Base-by-base conservation (phyloP, 2,888 invertebrate genomes). In the Sminthurinus aureus region DNA sequence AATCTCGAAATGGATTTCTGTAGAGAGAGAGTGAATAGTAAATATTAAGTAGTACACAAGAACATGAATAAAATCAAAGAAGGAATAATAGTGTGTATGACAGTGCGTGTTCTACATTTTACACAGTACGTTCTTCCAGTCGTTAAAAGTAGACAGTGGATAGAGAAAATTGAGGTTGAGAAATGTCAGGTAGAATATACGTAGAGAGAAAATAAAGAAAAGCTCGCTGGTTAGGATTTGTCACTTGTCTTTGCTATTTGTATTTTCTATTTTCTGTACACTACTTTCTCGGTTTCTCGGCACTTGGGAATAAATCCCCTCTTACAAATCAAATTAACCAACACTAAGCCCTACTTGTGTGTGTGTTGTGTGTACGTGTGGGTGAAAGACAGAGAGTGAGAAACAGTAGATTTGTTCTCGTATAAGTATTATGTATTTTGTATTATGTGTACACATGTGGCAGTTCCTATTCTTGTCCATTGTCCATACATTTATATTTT, bases 221-320 rank as follows among this genome's bases (percentile, higher is more conserved):
- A 58, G 58, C 58, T 18, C 58, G 9, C 58, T 18, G 58, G 58
- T 18, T 58, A 58, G 58, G 58, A 58, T 58, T 58, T 58, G 58
- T 58, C 58, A 58, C 58, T 58, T 58, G 58, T 58, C 58, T 58
- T 38, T 38, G 38, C 38, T 38, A 4, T 38, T 4, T 38, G 6
- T 38, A 4, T 6, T 38, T 6, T 38, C 3, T 38, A 6, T 38
- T 4, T 6, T 38, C 3, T 38, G 38, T 38, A 1, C 38, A 4
- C 3, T 38, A 38, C 58, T 15, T 18, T 58, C 15, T 11, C 52
- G 8, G 9, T 52, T 52, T 52, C 13, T 58, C 58, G 58, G 58
- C 58, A 58, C 58, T 58, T 58, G 58, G 58, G 58, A 58, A 58
- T 58, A 58, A 58, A 58, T 58, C 58, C 58, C 58, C 58, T 58